These are phyloP conservation scores for Sminthurinus aureus DNA, from an alignment of 2,888 invertebrate species.

Conservation along the genomic window DNA sequence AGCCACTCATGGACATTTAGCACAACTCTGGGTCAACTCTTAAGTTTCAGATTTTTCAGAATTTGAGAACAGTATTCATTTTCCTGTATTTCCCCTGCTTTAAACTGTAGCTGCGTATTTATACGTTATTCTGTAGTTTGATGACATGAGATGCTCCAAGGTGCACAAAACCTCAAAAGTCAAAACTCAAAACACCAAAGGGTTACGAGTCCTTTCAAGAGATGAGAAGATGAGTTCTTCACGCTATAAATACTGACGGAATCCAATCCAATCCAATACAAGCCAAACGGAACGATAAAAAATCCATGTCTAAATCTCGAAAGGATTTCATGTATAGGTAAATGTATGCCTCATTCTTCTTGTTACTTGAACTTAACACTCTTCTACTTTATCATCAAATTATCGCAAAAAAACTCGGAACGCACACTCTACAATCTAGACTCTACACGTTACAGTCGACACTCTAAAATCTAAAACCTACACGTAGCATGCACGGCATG, in stretches of 20 bases:
- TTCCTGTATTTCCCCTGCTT: no score
- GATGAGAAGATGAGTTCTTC: neutral
- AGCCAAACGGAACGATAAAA: neutral
- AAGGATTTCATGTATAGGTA: neutral
- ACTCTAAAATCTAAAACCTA: no score
- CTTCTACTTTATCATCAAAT: slow-evolving; percentile 29
- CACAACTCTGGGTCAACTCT: no score
- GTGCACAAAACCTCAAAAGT: no score
- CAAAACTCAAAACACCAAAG: neutral
- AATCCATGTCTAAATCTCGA: neutral
- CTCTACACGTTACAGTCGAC: no score
- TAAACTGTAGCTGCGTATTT: no score
- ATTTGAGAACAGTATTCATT: no score
- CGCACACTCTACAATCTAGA: no score
- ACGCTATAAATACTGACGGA: neutral
- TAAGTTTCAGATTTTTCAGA: no score
- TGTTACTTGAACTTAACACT: slow-evolving; percentile 30
- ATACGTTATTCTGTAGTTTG: no score
- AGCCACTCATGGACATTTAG: no score
- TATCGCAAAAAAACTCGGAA: slow-evolving; percentile 21
- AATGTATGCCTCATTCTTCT: neutral
- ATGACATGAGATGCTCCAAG: no score
- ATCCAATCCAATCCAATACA: neutral
- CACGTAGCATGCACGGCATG: neutral
- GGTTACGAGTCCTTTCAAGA: neutral